Evolutionary conservation across 2,797 vertebrate species (phyloP).

Genomic region (Pseudomugil gertrudae): DNA sequence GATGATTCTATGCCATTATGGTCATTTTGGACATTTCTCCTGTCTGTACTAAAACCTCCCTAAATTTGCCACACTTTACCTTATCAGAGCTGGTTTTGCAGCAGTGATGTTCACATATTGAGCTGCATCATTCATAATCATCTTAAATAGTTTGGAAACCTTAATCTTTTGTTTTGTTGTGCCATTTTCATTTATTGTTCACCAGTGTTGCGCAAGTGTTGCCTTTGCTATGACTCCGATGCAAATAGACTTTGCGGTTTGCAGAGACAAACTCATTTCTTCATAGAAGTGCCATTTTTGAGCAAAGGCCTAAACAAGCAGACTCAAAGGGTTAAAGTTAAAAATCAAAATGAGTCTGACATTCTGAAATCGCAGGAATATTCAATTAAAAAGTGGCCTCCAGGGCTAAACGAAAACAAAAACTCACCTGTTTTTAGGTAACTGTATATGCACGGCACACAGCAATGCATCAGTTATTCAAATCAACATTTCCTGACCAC

Average conservation of each 20-base stretch:
- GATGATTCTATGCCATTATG: neutral
- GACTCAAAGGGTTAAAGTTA: neutral
- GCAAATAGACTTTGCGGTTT: neutral
- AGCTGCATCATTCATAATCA: neutral
- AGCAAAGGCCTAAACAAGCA: neutral
- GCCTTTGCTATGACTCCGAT: neutral
- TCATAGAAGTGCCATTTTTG: neutral
- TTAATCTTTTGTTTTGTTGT: neutral
- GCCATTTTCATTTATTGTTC: neutral
- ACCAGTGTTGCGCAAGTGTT: neutral
- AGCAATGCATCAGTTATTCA: conserved; percentile 31
- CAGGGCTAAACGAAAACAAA: neutral
- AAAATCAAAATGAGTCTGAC: neutral
- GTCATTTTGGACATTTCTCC: neutral
- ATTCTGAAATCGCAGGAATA: neutral
- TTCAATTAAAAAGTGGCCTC: neutral
- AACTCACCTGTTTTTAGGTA: neutral
- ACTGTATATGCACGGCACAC: conserved; percentile 1
- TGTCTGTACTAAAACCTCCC: neutral
- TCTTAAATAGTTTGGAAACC: neutral
- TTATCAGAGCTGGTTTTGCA: neutral
- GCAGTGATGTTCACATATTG: no score
- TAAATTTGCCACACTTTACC: neutral
- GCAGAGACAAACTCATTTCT: neutral
- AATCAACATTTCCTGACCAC: conserved; percentile 38